Conservation (phyloP, 2,888 invertebrate genomes). For the Agrochola litura region DNA sequence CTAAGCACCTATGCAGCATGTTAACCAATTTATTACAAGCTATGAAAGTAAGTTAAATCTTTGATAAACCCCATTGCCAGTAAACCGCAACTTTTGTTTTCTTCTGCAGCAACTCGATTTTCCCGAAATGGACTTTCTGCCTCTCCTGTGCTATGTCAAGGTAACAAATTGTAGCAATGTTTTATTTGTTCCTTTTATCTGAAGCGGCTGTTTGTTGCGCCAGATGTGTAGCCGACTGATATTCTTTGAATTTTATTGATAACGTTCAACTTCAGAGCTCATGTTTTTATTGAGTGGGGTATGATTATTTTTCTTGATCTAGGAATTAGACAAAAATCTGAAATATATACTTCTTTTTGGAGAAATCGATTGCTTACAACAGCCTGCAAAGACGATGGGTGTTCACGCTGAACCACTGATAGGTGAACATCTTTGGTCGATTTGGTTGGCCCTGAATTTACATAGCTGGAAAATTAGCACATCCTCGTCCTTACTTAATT, state of each 20-base stretch:
- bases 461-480: not conserved
- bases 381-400: not conserved
- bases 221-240: constrained; percentile 56
- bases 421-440: not conserved
- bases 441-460: not conserved
- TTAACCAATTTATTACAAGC: not conserved
- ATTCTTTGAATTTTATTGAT: constrained; percentile 59
- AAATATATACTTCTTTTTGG: not conserved
- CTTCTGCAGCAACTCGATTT: not conserved
- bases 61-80: not conserved
- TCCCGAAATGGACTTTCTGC: constrained; percentile 31
- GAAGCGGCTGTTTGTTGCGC: constrained; percentile 33
- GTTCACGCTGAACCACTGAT: not conserved
- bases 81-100: not conserved
- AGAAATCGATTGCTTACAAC: not conserved
- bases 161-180: constrained; percentile 64
- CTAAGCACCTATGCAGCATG: not conserved
- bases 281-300: constrained; percentile 17
- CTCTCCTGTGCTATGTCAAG: not conserved
- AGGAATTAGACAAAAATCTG: not conserved
- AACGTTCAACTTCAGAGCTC: constrained; percentile 14
- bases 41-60: not conserved
- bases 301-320: constrained; percentile 4
- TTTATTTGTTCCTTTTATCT: constrained; percentile 61
- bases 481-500: too few species aligned